Conservation (phyloP, 2,888 invertebrate species). For the Eristalinus aeneus region DNA sequence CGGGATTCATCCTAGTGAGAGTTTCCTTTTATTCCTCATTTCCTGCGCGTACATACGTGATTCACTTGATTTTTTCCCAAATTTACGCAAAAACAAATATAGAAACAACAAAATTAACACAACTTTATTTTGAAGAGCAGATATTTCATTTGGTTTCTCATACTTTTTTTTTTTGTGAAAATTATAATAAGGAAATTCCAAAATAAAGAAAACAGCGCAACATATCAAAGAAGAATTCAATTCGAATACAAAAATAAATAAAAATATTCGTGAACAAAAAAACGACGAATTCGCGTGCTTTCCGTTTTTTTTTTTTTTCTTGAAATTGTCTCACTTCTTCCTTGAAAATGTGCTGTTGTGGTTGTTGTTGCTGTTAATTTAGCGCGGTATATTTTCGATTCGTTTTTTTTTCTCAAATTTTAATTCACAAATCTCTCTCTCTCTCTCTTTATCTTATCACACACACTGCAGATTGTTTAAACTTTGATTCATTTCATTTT, state of each 20-base stretch:
- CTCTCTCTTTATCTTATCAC: slow-evolving; percentile 65
- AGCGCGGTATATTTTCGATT: slow-evolving; percentile 57
- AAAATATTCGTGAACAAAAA: slow-evolving; percentile 18
- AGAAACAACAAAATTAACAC: slow-evolving; percentile 35
- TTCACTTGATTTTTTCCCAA: slow-evolving; percentile 21
- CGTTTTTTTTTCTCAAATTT: slow-evolving; percentile 26
- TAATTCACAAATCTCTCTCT: slow-evolving; percentile 63
- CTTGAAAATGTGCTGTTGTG: slow-evolving; percentile 49
- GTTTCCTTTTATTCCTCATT: slow-evolving; percentile 70
- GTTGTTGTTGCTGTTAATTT: slow-evolving; percentile 68
- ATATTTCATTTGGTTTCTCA: slow-evolving; percentile 17
- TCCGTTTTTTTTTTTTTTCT: slow-evolving; percentile 12
- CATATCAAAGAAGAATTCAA: slow-evolving; percentile 14
- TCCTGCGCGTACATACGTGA: slow-evolving; percentile 56
- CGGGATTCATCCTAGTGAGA: slow-evolving; percentile 54
- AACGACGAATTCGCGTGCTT: slow-evolving; percentile 34
- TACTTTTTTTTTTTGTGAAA: background rate
- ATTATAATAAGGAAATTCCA: background rate
- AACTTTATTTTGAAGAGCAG: slow-evolving; percentile 43
- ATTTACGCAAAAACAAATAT: background rate
- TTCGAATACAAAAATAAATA: slow-evolving; percentile 32
- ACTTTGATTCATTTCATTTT: slow-evolving; percentile 51
- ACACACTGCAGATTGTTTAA: slow-evolving; percentile 63
- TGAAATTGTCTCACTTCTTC: slow-evolving; percentile 55
- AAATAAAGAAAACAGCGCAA: slow-evolving; percentile 7